phyloP scores from a whole-genome alignment of 1,140 invertebrate genomes.

The Metopolophium dirhodum region DNA sequence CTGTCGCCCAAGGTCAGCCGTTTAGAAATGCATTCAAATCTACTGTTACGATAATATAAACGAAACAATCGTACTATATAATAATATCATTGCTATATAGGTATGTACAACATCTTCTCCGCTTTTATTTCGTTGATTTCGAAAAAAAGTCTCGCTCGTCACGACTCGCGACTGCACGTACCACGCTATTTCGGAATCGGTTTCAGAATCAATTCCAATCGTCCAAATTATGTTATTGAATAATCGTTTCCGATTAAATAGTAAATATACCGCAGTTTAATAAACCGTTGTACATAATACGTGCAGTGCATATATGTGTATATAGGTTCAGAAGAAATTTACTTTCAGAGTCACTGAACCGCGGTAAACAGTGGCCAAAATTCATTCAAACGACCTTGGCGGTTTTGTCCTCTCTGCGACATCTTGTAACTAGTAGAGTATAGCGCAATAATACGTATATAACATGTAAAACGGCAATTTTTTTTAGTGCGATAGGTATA shows the following conservation, averaged over 20 bases:
- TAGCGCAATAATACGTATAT: neutral
- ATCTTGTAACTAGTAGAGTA: neutral
- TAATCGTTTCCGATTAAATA: neutral
- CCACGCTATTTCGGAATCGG: neutral
- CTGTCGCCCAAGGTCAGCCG: slow-evolving; percentile 23
- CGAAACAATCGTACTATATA: neutral
- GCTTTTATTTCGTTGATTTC: neutral
- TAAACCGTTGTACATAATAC: neutral
- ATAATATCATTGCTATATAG: neutral
- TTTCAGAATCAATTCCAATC: no score
- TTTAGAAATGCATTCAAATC: neutral
- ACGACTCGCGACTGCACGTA: neutral
- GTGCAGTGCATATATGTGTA: no score
- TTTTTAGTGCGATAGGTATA: no score
- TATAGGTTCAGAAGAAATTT: neutral
- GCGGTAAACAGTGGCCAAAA: neutral
- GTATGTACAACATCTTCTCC: neutral
- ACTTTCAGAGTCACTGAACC: slow-evolving; percentile 44
- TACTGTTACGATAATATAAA: neutral
- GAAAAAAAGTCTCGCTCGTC: neutral
- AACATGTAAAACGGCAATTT: neutral
- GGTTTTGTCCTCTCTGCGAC: neutral
- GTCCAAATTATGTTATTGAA: neutral
- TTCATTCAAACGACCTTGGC: slow-evolving; percentile 34
- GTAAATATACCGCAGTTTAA: neutral